These are phyloP conservation scores for Chydorus sphaericus DNA, from an alignment of 2,888 invertebrate genomes.

Conservation along the genomic window DNA sequence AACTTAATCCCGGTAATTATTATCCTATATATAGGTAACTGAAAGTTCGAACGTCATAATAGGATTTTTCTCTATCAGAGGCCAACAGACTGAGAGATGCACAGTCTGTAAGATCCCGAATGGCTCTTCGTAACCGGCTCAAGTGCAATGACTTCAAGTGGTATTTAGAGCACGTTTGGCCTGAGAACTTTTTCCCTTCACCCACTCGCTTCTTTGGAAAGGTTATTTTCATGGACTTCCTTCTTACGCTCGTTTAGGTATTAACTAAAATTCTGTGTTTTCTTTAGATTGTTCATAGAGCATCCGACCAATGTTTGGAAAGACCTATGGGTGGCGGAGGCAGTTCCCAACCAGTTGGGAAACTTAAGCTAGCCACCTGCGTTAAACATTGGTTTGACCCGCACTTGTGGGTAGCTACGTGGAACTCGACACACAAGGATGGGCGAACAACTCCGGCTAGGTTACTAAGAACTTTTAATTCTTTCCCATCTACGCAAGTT, in stretches of 20 bases:
- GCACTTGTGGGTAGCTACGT: conserved; percentile 55
- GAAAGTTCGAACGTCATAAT: not conserved
- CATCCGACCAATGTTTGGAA: conserved; percentile 43
- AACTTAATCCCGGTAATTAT: conserved; percentile 51
- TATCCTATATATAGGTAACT: not conserved
- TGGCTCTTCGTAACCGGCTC: conserved; percentile 49
- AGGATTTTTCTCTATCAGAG: conserved; percentile 28
- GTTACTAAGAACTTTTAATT: no score
- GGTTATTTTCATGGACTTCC: conserved; percentile 32
- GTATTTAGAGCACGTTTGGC: conserved; percentile 92
- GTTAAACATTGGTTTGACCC: conserved; percentile 37
- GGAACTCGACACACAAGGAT: conserved; percentile 27
- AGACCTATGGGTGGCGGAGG: conserved; percentile 43
- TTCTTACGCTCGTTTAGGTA: not conserved
- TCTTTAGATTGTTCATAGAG: conserved; percentile 38
- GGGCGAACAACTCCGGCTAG: not conserved
- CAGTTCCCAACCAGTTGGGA: conserved; percentile 51
- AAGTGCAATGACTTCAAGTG: conserved; percentile 78
- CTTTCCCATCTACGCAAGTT: no score
- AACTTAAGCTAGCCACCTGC: conserved; percentile 51
- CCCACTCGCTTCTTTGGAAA: conserved; percentile 77
- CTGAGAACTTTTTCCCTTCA: conserved; percentile 86
- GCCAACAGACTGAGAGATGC: conserved; percentile 42
- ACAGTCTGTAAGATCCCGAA: conserved; percentile 44
- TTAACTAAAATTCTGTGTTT: not conserved